Evolutionary conservation across 2,888 invertebrate genomes (phyloP).

Genomic region (Lepidocyrtoides sp.): DNA sequence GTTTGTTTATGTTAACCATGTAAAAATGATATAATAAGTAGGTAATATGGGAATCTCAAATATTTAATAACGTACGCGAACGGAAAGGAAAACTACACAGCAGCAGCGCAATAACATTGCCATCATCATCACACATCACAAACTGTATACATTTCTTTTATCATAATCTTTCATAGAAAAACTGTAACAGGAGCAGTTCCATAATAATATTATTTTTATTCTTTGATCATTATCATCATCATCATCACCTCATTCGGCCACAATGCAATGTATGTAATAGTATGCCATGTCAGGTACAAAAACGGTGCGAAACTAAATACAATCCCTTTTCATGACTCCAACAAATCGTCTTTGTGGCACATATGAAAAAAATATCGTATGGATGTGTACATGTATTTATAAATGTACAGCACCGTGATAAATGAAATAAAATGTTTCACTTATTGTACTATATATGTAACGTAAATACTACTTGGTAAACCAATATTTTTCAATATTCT

Average conservation of each 20-base stretch:
- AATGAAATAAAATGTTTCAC: neutral
- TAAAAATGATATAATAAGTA: slow-evolving; percentile 1
- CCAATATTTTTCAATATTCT: slow-evolving; percentile 49
- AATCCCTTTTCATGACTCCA: neutral
- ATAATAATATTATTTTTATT: slow-evolving; percentile 30
- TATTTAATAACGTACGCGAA: slow-evolving; percentile 2
- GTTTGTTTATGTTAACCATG: too few species aligned
- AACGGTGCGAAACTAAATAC: slow-evolving; percentile 1
- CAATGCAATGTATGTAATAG: too few species aligned
- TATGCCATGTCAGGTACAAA: slow-evolving; percentile 57
- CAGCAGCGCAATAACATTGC: neutral
- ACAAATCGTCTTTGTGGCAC: slow-evolving; percentile 14
- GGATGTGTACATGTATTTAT: neutral
- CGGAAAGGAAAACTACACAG: slow-evolving; percentile 4
- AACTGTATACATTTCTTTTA: neutral
- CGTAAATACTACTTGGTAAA: slow-evolving; percentile 22
- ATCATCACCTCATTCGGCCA: slow-evolving; percentile 16
- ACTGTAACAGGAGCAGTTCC: slow-evolving; percentile 32
- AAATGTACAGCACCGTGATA: too few species aligned
- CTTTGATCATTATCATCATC: slow-evolving; percentile 20
- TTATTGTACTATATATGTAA: too few species aligned
- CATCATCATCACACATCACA: too few species aligned
- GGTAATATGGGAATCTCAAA: too few species aligned
- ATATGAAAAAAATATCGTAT: neutral
- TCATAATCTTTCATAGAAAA: neutral